phyloP scores from a whole-genome alignment of 2,888 invertebrate species.

The Cheilosia variabilis region DNA sequence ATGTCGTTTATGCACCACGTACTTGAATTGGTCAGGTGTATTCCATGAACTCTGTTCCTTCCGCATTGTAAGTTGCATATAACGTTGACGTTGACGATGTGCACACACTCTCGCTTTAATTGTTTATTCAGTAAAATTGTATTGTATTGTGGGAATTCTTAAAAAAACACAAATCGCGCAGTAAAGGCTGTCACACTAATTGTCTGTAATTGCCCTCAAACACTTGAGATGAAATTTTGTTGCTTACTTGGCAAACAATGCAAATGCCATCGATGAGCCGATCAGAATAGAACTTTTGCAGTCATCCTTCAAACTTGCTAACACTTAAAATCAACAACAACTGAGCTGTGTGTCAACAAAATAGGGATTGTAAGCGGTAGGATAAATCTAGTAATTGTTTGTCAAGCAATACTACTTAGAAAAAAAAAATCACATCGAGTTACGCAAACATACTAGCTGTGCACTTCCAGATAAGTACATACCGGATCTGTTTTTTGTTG shows the following conservation, averaged over 20 bases:
- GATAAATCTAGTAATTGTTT: constrained; percentile 16
- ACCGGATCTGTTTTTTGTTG: constrained; percentile 48
- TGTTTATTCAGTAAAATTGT: constrained; percentile 15
- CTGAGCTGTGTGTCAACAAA: constrained; percentile 41
- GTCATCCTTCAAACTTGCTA: constrained; percentile 44
- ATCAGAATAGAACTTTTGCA: constrained; percentile 43
- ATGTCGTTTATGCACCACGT: not conserved
- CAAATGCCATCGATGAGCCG: constrained; percentile 1
- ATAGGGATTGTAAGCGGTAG: constrained; percentile 28
- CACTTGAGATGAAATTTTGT: not conserved
- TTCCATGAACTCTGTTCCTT: constrained; percentile 11
- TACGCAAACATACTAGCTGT: constrained; percentile 11
- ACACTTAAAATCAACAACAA: constrained; percentile 49
- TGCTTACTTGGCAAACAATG: not conserved
- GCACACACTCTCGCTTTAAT: not conserved
- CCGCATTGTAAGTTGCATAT: constrained; percentile 16
- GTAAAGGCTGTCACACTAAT: not conserved
- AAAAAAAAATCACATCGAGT: constrained; percentile 10
- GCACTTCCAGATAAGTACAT: constrained; percentile 12
- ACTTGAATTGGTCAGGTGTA: constrained; percentile 5
- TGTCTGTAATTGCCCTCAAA: constrained; percentile 11
- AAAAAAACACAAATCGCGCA: not conserved
- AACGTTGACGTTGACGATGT: not conserved
- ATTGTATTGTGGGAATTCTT: not conserved
- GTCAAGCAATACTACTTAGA: not conserved